Evolutionary conservation across 2,113 vertebrate genomes (phyloP).

Genomic region (Eleginops maclovinus): DNA sequence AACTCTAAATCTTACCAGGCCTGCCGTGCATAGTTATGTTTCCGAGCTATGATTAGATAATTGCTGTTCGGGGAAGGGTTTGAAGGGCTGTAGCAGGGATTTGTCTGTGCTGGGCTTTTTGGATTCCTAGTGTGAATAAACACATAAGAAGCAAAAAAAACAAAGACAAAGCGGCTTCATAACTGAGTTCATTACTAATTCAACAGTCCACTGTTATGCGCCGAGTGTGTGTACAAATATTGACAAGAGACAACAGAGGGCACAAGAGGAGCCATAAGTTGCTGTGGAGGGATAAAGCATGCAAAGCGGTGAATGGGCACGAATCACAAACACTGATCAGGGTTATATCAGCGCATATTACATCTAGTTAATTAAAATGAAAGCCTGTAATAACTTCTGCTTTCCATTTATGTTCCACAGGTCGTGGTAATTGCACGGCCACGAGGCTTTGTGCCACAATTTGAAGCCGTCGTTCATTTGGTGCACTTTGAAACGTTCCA

Average conservation of each 20-base stretch:
- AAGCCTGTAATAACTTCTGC: conserved; percentile 13
- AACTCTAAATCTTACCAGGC: background rate
- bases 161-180: conserved; percentile 8
- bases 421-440: conserved; percentile 4
- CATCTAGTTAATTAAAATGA: conserved; percentile 22
- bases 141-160: background rate
- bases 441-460: conserved; percentile 8
- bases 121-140: background rate
- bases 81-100: background rate
- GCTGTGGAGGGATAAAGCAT: background rate
- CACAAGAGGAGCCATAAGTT: conserved; percentile 5
- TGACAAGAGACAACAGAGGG: conserved; percentile 33
- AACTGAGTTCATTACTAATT: conserved; percentile 51
- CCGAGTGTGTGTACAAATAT: conserved; percentile 29
- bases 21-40: background rate
- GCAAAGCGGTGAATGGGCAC: background rate
- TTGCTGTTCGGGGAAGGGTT: background rate
- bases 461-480: conserved; percentile 18
- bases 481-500: conserved; percentile 29
- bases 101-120: background rate
- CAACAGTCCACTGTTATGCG: conserved; percentile 26
- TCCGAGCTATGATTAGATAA: background rate
- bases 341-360: background rate
- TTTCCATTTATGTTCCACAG: background rate
- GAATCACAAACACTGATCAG: conserved; percentile 14